Conservation (phyloP, 2,888 invertebrate genomes). For the Fragum whitleyi region DNA sequence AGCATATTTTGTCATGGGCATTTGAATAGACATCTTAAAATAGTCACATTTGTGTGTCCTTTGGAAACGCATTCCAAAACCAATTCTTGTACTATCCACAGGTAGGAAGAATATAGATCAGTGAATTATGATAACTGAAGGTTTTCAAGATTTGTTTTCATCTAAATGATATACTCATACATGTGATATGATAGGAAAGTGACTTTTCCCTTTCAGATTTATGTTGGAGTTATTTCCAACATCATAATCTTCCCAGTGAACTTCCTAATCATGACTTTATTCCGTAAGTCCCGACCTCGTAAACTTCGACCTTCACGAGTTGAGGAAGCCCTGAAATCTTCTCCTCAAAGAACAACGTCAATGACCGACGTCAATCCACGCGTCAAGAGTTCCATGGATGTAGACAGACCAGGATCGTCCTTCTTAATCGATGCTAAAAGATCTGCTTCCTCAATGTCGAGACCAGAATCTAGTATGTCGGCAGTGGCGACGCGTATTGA, state of each 20-base stretch:
- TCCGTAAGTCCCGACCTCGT: conserved; percentile 85
- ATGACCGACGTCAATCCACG: conserved; percentile 71
- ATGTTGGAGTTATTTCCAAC: conserved; percentile 85
- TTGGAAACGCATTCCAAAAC: too few species aligned
- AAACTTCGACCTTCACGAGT: conserved; percentile 81
- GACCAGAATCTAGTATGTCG: conserved; percentile 67
- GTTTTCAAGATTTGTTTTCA: too few species aligned
- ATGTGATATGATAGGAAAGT: too few species aligned
- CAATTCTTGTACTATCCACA: too few species aligned
- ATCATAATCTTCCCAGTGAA: conserved; percentile 86
- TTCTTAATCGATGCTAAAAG: conserved; percentile 62
- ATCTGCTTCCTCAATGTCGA: conserved; percentile 65
- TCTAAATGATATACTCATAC: too few species aligned
- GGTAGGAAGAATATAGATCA: too few species aligned
- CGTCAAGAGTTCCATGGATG: conserved; percentile 54
- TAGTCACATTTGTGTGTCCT: too few species aligned
- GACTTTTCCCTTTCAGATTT: conserved; percentile 81
- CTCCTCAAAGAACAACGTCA: conserved; percentile 63
- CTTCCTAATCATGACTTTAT: conserved; percentile 85
- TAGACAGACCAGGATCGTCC: conserved; percentile 61
- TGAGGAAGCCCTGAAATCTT: conserved; percentile 77
- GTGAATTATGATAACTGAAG: too few species aligned
- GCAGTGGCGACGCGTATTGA: conserved; percentile 6
- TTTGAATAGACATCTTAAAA: too few species aligned
- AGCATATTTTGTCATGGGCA: too few species aligned